A percentile compares a stretch with the other conserved stretches of the same genome.
Evolutionary conservation across 1,140 invertebrate species (phyloP).

Genomic region (Sipha flava): DNA sequence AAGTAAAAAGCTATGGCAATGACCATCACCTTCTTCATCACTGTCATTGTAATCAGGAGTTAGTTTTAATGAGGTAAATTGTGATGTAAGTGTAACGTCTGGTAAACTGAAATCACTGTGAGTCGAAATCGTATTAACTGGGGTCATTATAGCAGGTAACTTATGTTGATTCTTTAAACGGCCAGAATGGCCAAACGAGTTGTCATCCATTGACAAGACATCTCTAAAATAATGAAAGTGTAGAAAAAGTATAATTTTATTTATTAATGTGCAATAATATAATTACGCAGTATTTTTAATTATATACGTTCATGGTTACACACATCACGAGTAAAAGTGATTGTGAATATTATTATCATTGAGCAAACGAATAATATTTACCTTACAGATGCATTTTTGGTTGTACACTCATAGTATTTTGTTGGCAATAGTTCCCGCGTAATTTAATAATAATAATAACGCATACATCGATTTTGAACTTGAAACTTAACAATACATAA

Average conservation of each 20-base stretch:
- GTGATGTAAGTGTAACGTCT: conserved; percentile 39
- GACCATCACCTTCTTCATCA: conserved; percentile 34
- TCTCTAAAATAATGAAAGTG: not conserved
- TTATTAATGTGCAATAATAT: not conserved
- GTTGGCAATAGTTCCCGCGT: not conserved
- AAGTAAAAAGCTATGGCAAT: conserved; percentile 47
- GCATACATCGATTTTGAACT: not conserved
- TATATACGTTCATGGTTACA: conserved; percentile 2
- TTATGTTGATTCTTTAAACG: conserved; percentile 10
- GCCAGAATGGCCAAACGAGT: not conserved
- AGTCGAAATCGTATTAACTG: not conserved
- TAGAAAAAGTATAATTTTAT: not conserved
- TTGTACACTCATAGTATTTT: not conserved
- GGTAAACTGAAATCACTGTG: conserved; percentile 34
- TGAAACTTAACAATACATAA: not conserved
- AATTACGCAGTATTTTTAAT: not conserved
- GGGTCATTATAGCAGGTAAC: conserved; percentile 23
- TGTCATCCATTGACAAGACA: conserved; percentile 24
- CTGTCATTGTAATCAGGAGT: conserved; percentile 30
- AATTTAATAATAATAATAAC: not conserved
- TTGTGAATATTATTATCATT: not conserved
- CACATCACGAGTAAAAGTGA: not conserved
- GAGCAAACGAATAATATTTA: not conserved
- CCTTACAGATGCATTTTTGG: conserved; percentile 13
- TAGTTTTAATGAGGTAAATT: conserved; percentile 40